phyloP scores from a whole-genome alignment of 2,888 invertebrate species.

The Machimus rusticus region DNA sequence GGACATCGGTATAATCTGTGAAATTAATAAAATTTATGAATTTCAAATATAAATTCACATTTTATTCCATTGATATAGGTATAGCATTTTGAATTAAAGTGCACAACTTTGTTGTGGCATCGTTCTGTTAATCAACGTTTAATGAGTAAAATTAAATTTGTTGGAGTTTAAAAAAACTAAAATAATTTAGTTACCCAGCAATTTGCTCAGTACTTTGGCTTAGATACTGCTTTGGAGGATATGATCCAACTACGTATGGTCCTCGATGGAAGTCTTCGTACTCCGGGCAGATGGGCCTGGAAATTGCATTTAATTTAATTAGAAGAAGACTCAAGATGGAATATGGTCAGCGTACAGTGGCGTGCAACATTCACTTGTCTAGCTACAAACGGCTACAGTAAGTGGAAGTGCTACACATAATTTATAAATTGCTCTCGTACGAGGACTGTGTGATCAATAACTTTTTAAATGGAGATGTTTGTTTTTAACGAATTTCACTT shows the following conservation, averaged over 20 bases:
- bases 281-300: constrained; percentile 49
- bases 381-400: not conserved
- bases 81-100: not conserved
- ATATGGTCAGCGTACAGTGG: not conserved
- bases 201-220: constrained; percentile 61
- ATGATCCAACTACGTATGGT: constrained; percentile 52
- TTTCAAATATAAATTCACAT: not conserved
- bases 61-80: not conserved
- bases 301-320: not conserved
- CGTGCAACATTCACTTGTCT: not conserved
- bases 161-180: not conserved
- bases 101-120: not conserved
- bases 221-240: constrained; percentile 53
- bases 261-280: constrained; percentile 48
- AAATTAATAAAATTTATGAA: constrained; percentile 14
- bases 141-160: constrained; percentile 16
- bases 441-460: not conserved
- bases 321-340: not conserved
- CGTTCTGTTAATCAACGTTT: not conserved
- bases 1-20: constrained; percentile 64
- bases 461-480: not conserved
- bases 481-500: too few species aligned
- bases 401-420: not conserved
- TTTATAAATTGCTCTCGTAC: not conserved
- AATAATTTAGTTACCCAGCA: constrained; percentile 51